Conservation (phyloP, 2,797 vertebrate species). For the Xenopus petersii region DNA sequence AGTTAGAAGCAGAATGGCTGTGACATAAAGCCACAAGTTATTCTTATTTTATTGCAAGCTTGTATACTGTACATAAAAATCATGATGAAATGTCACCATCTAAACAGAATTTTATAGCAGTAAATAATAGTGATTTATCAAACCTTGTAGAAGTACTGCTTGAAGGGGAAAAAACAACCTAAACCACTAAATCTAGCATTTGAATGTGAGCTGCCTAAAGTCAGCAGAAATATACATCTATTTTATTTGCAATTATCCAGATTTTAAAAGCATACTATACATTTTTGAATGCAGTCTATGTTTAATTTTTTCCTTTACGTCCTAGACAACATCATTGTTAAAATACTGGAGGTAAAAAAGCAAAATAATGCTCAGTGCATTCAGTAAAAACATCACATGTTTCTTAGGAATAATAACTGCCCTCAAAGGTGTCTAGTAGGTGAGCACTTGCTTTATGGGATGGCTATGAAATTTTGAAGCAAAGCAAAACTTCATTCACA, state of each 20-base stretch:
- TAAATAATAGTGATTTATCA: constrained; percentile 16
- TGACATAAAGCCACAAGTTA: constrained; percentile 5
- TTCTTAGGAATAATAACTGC: no score
- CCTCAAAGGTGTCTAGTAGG: no score
- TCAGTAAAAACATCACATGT: no score
- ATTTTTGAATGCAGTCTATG: not conserved
- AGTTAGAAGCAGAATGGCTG: not conserved
- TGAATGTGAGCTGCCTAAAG: not conserved
- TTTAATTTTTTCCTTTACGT: no score
- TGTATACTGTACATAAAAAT: constrained; percentile 11
- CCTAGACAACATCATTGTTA: no score
- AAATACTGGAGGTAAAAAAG: no score
- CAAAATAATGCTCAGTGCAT: no score
- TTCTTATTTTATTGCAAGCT: constrained; percentile 10
- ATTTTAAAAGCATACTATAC: not conserved
- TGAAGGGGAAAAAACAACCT: not conserved
- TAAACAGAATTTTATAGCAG: constrained; percentile 3
- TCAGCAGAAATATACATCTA: not conserved
- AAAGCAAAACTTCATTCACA: no score
- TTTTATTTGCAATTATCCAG: not conserved
- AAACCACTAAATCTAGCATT: not conserved
- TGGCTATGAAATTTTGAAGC: no score
- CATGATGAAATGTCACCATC: constrained; percentile 14
- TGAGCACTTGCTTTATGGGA: no score
- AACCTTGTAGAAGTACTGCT: not conserved